phyloP scores from a whole-genome alignment of 2,797 vertebrate genomes.

The Hephaestus fuliginosus region DNA sequence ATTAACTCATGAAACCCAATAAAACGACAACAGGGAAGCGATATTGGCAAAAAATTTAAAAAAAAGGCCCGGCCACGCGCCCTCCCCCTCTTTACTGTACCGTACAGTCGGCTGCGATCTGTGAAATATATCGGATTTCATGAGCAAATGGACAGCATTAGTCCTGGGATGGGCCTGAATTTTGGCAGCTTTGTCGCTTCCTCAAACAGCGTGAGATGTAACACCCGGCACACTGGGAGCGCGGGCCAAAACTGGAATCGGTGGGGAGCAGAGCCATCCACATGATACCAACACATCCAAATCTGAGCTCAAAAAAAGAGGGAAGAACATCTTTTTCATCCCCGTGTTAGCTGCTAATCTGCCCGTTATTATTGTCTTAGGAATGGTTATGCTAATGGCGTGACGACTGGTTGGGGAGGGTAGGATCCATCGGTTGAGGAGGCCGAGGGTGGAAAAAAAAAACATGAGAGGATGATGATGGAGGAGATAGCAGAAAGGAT shows the following conservation, averaged over 20 bases:
- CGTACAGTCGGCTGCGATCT: constrained; percentile 17
- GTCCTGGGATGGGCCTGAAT: constrained; percentile 24
- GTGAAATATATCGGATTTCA: constrained; percentile 21
- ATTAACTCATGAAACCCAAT: constrained; percentile 66
- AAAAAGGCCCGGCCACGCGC: not conserved
- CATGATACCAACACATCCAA: constrained; percentile 33
- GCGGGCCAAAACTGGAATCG: constrained; percentile 41
- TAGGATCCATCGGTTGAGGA: constrained; percentile 25
- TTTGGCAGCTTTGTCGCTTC: constrained; percentile 59
- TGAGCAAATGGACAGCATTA: constrained; percentile 30
- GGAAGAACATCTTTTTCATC: not conserved
- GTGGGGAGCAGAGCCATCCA: constrained; percentile 32
- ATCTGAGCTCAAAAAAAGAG: constrained; percentile 18
- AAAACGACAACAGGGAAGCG: constrained; percentile 34
- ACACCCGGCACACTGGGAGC: constrained; percentile 25
- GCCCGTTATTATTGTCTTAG: not conserved
- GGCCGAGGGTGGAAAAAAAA: not conserved
- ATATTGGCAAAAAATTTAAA: constrained; percentile 21
- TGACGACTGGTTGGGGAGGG: constrained; percentile 9
- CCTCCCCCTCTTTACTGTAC: not conserved
- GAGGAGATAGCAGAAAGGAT: constrained; percentile 50
- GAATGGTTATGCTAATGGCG: not conserved
- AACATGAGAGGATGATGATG: constrained; percentile 59
- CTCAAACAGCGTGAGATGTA: constrained; percentile 56
- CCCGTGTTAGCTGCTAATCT: constrained; percentile 2